Evolutionary conservation across 2,888 invertebrate genomes (phyloP), one percentile per base, ranked within the genome.

Genomic region (Omphaloscelis lunosa): DNA sequence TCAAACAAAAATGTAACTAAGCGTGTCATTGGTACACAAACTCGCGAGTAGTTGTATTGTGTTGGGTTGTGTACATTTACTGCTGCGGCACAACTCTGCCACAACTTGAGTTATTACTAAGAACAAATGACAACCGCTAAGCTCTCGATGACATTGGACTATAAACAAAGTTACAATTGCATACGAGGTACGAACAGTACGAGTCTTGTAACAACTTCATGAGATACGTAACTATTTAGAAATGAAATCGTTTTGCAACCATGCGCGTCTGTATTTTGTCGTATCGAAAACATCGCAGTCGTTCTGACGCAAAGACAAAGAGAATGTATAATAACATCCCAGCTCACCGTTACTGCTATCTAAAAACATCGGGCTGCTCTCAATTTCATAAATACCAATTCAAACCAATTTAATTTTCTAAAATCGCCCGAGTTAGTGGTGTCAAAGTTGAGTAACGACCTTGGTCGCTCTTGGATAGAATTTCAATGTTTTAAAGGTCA

Each of bases 61-160:
- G 73, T 85, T 82, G 72, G 83, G 75, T 86, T 83, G 73, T 84
- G 74, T 85, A 75, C 80, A 69, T 72, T 75, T 63, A 62, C 77
- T 71, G 73, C 75, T 77, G 58, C 48, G 71, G 79, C 80, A 71
- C 70, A 85, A 85, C 80, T 85, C 82, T 79, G 58, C 75, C 81
- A 66, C 82, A 88, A 82, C 75, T 88, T 73, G 72, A 86, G 75
- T 83, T 86, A 86, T 87, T 83, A 86, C 84, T 53, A 68, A 70
- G 72, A 80, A 85, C 84, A 85, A 85, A 85, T 72, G 84, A 78
- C 68, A 72, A 75, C 45, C 76, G 77, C 75, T 80, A 76, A 85
- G 80, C 76, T 80, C 78, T 79, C 75, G 67, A 77, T 83, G 79
- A 69, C 68, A 75, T 72, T 74, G 67, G 73, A 77, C 73, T 74